phyloP scores from a whole-genome alignment of 2,888 invertebrate species.

The Phyllotreta striolata region DNA sequence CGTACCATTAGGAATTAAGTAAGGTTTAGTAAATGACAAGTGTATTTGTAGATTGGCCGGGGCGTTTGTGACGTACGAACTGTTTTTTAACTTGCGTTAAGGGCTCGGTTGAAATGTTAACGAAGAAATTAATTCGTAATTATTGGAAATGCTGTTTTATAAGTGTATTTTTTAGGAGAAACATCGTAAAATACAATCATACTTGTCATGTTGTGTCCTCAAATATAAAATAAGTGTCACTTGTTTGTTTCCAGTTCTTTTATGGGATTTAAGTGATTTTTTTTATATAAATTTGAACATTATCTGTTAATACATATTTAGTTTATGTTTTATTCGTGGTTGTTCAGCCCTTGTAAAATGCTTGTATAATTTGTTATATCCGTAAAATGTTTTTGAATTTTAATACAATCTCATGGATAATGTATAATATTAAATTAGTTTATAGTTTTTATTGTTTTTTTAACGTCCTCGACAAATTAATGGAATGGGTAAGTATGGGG shows the following conservation, averaged over 20 bases:
- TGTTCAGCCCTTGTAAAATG: constrained; percentile 26
- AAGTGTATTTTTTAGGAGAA: background rate
- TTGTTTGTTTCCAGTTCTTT: background rate
- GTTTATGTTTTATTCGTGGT: constrained; percentile 32
- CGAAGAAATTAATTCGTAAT: constrained; percentile 2
- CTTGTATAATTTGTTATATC: constrained; percentile 34
- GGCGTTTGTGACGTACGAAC: too few relatives aligned
- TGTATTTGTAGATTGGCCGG: too few relatives aligned
- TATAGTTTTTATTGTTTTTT: constrained; percentile 11
- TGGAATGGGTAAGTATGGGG: background rate
- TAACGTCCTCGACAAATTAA: background rate
- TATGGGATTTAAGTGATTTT: constrained; percentile 12
- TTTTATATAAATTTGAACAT: constrained; percentile 33
- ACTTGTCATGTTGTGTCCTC: constrained; percentile 13
- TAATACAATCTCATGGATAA: constrained; percentile 37
- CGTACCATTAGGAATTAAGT: constrained; percentile 49
- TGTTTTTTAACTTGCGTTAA: too few relatives aligned
- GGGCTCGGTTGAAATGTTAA: background rate
- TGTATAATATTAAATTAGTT: constrained; percentile 13
- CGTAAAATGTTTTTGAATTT: constrained; percentile 42
- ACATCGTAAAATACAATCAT: constrained; percentile 13
- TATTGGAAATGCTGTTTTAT: background rate
- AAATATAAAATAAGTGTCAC: constrained; percentile 14
- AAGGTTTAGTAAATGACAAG: constrained; percentile 6
- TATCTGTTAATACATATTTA: constrained; percentile 31